Conservation (phyloP, 2,888 invertebrate genomes). For the Tiphia femorata region DNA sequence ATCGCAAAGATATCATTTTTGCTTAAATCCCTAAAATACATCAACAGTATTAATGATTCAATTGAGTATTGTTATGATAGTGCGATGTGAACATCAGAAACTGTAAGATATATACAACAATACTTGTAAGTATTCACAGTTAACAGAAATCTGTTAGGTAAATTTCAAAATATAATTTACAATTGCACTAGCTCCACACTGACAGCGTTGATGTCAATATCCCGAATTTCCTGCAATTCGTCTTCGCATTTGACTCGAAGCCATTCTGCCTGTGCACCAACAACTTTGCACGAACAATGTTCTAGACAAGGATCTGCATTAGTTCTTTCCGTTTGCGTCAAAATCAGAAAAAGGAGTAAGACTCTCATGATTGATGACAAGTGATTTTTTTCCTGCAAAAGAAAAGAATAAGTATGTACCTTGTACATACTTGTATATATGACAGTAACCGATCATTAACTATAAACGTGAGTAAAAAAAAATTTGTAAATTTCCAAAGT, state of each 20-base stretch:
- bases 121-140: neutral
- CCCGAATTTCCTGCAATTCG: constrained; percentile 72
- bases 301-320: constrained; percentile 69
- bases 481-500: neutral
- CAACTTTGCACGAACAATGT: constrained; percentile 73
- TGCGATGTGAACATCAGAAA: too few relatives aligned
- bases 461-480: neutral
- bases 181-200: constrained; percentile 76
- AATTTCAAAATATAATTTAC: constrained; percentile 75
- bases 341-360: constrained; percentile 50
- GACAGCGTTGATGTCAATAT: constrained; percentile 75
- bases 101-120: too few relatives aligned
- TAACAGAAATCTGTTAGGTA: constrained; percentile 1
- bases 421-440: neutral
- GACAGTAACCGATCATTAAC: neutral
- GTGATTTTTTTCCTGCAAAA: constrained; percentile 24
- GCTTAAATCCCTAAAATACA: constrained; percentile 75
- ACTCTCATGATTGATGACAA: constrained; percentile 37
- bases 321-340: constrained; percentile 45
- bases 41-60: too few relatives aligned
- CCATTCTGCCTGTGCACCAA: constrained; percentile 72
- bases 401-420: neutral
- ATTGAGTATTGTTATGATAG: too few relatives aligned
- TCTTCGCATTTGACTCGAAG: constrained; percentile 77
- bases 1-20: constrained; percentile 74